A percentile compares a stretch with the other conserved stretches of the same genome.
phyloP scores from a whole-genome alignment of 2,797 vertebrate genomes.

The Champsocephalus esox region DNA sequence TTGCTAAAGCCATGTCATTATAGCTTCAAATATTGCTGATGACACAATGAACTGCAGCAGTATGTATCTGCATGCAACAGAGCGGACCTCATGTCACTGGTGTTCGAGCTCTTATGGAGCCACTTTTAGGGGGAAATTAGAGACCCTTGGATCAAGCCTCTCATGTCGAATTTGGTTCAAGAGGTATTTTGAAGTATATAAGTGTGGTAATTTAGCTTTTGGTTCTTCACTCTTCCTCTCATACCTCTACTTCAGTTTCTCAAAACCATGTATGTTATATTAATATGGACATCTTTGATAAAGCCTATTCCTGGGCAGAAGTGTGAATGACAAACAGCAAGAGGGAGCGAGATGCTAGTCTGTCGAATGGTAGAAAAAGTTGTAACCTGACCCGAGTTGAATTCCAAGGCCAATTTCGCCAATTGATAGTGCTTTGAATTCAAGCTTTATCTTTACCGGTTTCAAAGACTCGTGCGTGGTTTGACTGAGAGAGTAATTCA shows the following conservation, averaged over 20 bases:
- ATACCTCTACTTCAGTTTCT: slow-evolving; percentile 6
- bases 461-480: slow-evolving; percentile 25
- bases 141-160: slow-evolving; percentile 5
- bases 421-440: slow-evolving; percentile 1
- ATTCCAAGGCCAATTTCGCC: slow-evolving; percentile 15
- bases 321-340: background rate
- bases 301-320: background rate
- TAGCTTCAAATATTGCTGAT: background rate
- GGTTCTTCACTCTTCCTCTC: background rate
- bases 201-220: background rate
- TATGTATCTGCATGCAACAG: slow-evolving; percentile 5
- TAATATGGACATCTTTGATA: background rate
- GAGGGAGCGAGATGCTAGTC: background rate
- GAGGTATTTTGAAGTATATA: slow-evolving; percentile 1
- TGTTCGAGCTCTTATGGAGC: background rate
- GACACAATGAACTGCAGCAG: background rate
- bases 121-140: background rate
- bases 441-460: slow-evolving; percentile 13
- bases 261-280: background rate
- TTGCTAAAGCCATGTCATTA: background rate
- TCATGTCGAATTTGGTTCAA: background rate
- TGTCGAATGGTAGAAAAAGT: background rate
- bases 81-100: background rate
- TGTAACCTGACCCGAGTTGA: slow-evolving; percentile 11
- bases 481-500: slow-evolving; percentile 20